Evolutionary conservation across 2,888 invertebrate genomes (phyloP), one percentile per base, ranked within the genome.

Genomic region (Choristoneura rosaceana): DNA sequence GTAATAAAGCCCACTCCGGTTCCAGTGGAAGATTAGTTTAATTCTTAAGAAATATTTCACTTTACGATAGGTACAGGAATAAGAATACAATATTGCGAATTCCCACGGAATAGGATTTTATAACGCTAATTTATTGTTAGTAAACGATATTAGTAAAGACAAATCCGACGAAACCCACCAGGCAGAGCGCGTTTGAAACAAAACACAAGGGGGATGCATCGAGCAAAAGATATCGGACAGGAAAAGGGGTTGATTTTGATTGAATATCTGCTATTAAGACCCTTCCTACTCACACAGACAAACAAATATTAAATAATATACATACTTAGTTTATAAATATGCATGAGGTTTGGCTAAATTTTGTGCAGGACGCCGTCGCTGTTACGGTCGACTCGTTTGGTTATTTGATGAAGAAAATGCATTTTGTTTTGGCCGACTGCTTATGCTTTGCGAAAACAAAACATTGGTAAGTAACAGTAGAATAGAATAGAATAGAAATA

Each of bases 261-360:
- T 93, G 94, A 94, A 94, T 94, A 94, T 94, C 93, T 93, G 94
- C 91, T 93, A 93, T 94, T 88, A 93, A 90, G 91, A 88, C 88
- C 91, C 92, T 87, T 87, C 87, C 87, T 84, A 76, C 78, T 81
- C 87, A 78, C 91, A 89, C 92, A 91, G 89, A 79, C 80, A 88
- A 79, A 78, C 87, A 88, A 84, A 87, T 87, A 90, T 90, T 89
- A 91, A 92, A 92, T 93, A 93, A 91, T 92, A 91, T 90, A 92
- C 90, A 88, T 88, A 84, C 86, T 87, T 86, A 89, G 85, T 87
- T 91, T 92, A 93, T 94, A 91, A 93, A 94, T 94, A 94, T 94
- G 90, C 93, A 94, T 93, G 91, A 93, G 91, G 52, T 87, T 86
- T 87, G 85, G 89, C 87, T 89, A 87, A 87, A 87, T 87, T 88